phyloP scores from a whole-genome alignment of 1,140 invertebrate genomes.

The Penaeus japonicus region DNA sequence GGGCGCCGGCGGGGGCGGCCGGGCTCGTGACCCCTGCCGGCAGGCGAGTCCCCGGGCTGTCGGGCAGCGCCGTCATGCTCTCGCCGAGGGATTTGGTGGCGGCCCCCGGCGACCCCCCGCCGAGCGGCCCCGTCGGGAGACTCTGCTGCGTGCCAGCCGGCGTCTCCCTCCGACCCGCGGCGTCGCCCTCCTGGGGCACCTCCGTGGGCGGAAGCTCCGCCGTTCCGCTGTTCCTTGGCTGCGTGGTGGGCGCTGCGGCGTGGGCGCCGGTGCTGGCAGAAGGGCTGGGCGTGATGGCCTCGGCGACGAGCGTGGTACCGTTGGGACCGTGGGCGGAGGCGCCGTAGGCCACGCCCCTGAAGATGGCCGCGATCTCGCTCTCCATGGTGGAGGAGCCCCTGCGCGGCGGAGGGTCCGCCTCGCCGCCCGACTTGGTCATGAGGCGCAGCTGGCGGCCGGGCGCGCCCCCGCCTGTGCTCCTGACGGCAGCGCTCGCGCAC shows the following conservation, averaged over 20 bases:
- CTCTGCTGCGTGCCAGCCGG: neutral
- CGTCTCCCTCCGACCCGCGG: neutral
- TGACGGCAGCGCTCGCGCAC: no score
- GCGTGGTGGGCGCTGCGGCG: neutral
- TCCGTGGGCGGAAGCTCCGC: neutral
- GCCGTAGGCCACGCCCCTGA: slow-evolving; percentile 43
- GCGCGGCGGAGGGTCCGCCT: slow-evolving; percentile 29
- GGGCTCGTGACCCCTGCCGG: no score
- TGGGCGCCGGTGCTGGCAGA: neutral
- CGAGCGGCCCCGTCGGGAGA: no score
- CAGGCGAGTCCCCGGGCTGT: no score
- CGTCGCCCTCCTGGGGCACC: neutral
- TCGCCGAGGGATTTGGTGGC: no score
- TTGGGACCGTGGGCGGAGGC: neutral
- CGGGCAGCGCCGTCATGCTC: no score
- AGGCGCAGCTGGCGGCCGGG: neutral
- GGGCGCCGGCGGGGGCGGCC: no score
- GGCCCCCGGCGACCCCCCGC: no score
- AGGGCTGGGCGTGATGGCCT: neutral
- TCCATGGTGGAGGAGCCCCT: slow-evolving; percentile 31
- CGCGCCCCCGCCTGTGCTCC: neutral
- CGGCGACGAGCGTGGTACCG: neutral
- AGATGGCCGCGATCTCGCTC: slow-evolving; percentile 45
- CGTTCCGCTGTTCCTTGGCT: neutral
- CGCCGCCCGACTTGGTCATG: slow-evolving; percentile 20